Conservation (phyloP, 2,888 invertebrate species). For the Busseola fusca region DNA sequence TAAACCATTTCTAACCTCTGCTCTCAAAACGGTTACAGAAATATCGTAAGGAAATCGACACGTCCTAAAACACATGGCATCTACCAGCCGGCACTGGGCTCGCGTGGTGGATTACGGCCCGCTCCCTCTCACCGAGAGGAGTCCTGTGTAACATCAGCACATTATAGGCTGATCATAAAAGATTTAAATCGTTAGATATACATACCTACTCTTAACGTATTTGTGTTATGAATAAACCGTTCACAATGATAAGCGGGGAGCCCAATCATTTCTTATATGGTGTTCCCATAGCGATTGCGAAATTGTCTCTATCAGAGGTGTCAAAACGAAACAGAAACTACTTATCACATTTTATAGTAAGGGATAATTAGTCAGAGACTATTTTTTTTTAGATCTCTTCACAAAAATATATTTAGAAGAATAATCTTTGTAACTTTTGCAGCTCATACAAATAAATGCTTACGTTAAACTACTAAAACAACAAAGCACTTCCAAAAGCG, state of each 20-base stretch:
- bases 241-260: not conserved
- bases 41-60: not conserved
- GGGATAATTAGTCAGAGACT: too few relatives aligned
- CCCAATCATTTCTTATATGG: not conserved
- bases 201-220: not conserved
- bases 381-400: not conserved
- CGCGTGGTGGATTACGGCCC: not conserved
- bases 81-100: not conserved
- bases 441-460: conserved; percentile 2
- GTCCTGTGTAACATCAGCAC: not conserved
- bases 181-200: not conserved
- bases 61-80: not conserved
- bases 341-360: too few relatives aligned
- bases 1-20: not conserved
- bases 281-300: not conserved
- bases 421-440: not conserved
- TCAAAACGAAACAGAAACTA: not conserved
- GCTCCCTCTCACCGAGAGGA: not conserved
- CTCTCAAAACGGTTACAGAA: not conserved
- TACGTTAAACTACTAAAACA: conserved; percentile 1
- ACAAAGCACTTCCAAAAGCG: conserved; percentile 24
- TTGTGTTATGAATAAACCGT: not conserved
- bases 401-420: not conserved
- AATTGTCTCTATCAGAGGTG: not conserved
- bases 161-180: not conserved